Base-by-base conservation (phyloP, 2,113 vertebrate species). In the Neomonachus schauinslandi region DNA sequence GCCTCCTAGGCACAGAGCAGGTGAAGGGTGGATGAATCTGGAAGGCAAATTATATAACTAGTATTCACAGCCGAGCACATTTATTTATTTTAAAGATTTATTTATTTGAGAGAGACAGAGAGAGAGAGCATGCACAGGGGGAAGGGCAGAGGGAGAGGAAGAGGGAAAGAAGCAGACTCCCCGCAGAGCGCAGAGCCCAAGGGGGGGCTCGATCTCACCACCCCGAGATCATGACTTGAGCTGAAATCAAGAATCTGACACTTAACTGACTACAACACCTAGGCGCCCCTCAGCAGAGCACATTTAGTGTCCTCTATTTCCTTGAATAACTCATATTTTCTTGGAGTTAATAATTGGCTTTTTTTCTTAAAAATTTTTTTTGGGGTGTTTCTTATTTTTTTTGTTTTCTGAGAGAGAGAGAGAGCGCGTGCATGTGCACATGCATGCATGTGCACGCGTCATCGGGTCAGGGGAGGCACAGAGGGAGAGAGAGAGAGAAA, bases 311-410 rank as follows among this genome's bases (percentile, higher is more conserved):
- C 57, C 86, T 88, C 69, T 61, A 57, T 63, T 93, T 91, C 92
- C 88, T 91, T 87, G 65, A 91, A 57, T 87, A 76, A 85, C 28
- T 86, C 67, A 82, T 46, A 49, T 90, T 88, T 95, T 71, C 89
- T 94, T 83, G 81, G 49, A 94, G 74, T 86, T 94, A 79, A 91
- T 93, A 88, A 94, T 21, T 97, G 89, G 42, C 19, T 97, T 77
- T 83, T 92, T 93, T 76, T 63, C 31, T 90, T 80, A 21, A 42
- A 61, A n/a, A 24, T 21, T 55, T 72, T 46, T 57, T 24, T 49
- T 57, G 14, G 24, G 24, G 59, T 46, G 59, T 24, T 61, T 57
- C 19, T 55, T 61, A 22, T 5, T 55, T 55, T 53, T 3, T 55
- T 55, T 55, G 16, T 55, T 55, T 55, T 19, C 19, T 55, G 51